Conservation (phyloP, 2,888 invertebrate genomes). For the Cephus spinipes region DNA sequence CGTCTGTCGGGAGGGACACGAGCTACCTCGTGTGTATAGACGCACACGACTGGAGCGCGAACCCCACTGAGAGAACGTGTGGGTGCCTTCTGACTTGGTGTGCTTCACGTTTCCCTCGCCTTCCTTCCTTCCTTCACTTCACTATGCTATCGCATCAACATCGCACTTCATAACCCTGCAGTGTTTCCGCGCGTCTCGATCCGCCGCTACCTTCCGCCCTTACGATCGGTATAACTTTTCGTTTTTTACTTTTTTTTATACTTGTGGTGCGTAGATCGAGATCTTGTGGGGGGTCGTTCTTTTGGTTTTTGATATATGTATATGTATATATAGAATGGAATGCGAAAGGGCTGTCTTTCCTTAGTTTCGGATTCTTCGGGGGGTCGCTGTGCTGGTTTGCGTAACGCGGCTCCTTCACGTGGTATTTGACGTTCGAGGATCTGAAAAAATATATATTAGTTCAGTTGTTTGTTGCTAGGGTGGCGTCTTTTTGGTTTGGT, state of each 20-base stretch:
- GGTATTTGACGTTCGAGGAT: not conserved
- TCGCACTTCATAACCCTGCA: conserved; percentile 61
- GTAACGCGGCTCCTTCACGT: not conserved
- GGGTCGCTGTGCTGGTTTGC: not conserved
- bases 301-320: not conserved
- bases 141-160: conserved; percentile 55
- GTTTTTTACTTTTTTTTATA: not conserved
- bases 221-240: not conserved
- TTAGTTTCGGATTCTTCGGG: not conserved
- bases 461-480: not conserved
- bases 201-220: conserved; percentile 40
- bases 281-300: not conserved
- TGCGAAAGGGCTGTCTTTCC: not conserved
- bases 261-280: not conserved
- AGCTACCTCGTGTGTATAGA: not conserved
- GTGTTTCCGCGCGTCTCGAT: conserved; percentile 57
- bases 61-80: not conserved
- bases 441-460: not conserved
- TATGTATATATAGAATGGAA: not conserved
- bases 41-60: not conserved
- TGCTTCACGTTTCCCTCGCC: conserved; percentile 29
- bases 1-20: not conserved
- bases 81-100: not conserved
- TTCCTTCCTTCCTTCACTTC: conserved; percentile 41
- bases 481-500: not conserved